Conservation (phyloP, 2,797 vertebrate genomes). For the Catharus ustulatus region DNA sequence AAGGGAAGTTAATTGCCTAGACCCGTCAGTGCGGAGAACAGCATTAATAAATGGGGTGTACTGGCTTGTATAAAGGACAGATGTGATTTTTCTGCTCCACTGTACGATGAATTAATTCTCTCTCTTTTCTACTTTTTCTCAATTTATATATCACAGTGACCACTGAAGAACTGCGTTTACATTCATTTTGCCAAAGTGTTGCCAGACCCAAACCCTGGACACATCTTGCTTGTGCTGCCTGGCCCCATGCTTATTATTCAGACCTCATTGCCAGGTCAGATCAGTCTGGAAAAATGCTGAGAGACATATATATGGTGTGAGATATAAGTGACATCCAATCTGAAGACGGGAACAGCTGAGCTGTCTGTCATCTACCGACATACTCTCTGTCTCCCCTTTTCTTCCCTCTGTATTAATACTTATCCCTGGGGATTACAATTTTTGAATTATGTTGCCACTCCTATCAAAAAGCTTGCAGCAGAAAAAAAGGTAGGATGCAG, state of each 20-base stretch:
- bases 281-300: background rate
- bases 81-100: constrained; percentile 80
- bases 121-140: constrained; percentile 51
- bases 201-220: background rate
- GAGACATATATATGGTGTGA: background rate
- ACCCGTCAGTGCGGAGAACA: constrained; percentile 68
- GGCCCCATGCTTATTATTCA: background rate
- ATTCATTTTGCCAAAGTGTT: background rate
- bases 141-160: constrained; percentile 59
- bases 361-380: background rate
- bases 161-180: constrained; percentile 54
- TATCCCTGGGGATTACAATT: background rate
- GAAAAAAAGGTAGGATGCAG: background rate
- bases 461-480: background rate
- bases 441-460: background rate
- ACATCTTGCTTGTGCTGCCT: background rate
- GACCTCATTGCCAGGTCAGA: background rate
- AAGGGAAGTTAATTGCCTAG: constrained; percentile 77
- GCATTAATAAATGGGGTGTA: constrained; percentile 81
- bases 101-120: constrained; percentile 75
- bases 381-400: background rate
- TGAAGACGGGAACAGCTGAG: background rate
- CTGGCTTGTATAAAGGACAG: constrained; percentile 79
- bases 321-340: background rate
- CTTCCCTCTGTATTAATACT: background rate